These are phyloP conservation scores for Blastomussa wellsi DNA, from an alignment of 92 coral and sea anemone species.

Conservation along the genomic window DNA sequence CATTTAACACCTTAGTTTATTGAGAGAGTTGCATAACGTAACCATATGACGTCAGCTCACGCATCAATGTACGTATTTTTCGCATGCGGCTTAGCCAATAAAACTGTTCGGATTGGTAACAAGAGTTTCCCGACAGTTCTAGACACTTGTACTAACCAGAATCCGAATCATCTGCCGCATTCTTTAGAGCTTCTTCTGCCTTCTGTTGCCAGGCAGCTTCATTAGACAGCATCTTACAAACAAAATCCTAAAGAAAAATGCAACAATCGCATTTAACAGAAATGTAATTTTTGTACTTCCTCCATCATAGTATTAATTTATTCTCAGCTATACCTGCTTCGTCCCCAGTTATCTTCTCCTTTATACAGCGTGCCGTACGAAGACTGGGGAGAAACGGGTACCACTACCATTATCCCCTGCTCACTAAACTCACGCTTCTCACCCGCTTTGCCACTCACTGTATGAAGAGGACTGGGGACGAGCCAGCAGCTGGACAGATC, in stretches of 20 bases:
- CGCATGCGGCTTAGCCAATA: background rate
- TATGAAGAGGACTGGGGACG: no score
- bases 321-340: no score
- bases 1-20: no score
- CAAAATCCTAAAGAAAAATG: slow-evolving; percentile 60
- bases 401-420: no score
- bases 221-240: slow-evolving; percentile 73
- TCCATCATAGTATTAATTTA: no score
- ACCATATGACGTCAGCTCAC: background rate
- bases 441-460: no score
- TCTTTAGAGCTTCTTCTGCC: slow-evolving; percentile 73
- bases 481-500: background rate
- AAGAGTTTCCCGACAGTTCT: background rate
- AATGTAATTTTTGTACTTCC: background rate
- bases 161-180: slow-evolving; percentile 72
- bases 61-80: background rate
- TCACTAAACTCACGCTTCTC: no score
- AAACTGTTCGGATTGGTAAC: background rate
- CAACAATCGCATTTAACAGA: background rate
- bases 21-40: background rate
- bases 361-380: no score
- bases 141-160: slow-evolving; percentile 33
- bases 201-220: slow-evolving; percentile 90
- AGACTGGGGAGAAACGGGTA: no score
- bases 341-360: no score